phyloP scores from a whole-genome alignment of 1,140 invertebrate genomes.

The Colletes gigas region DNA sequence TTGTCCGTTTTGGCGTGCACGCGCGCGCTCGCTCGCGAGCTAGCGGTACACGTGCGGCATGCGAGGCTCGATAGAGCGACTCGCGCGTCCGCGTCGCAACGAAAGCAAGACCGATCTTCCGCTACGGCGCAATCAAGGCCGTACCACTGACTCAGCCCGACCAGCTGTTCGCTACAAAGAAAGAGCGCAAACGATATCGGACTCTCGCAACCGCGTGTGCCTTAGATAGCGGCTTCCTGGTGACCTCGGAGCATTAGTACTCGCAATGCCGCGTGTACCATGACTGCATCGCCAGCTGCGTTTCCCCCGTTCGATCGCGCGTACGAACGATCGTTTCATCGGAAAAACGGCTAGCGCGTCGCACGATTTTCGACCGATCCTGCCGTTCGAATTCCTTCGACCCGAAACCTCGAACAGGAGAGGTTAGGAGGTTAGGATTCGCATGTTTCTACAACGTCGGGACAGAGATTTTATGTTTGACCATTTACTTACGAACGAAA shows the following conservation, averaged over 20 bases:
- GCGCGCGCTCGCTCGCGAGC: neutral
- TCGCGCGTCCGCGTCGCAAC: conserved; percentile 4
- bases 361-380: neutral
- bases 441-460: too few relatives aligned
- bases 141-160: conserved; percentile 70
- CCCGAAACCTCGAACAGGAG: too few relatives aligned
- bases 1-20: neutral
- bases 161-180: conserved; percentile 74
- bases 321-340: neutral
- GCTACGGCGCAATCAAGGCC: conserved; percentile 72
- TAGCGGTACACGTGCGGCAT: conserved; percentile 15
- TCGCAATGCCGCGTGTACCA: conserved; percentile 47
- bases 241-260: conserved; percentile 74
- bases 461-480: too few relatives aligned
- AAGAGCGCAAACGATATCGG: conserved; percentile 65
- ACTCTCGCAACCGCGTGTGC: conserved; percentile 60
- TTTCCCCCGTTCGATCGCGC: conserved; percentile 8
- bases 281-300: conserved; percentile 44
- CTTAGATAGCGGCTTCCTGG: conserved; percentile 76
- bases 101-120: conserved; percentile 61
- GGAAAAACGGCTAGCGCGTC: neutral
- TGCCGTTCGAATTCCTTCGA: too few relatives aligned
- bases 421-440: too few relatives aligned
- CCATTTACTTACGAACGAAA: too few relatives aligned
- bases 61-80: neutral